These are phyloP conservation scores for Acanthisitta chloris DNA, from an alignment of 2,113 vertebrate genomes.

Conservation along the genomic window DNA sequence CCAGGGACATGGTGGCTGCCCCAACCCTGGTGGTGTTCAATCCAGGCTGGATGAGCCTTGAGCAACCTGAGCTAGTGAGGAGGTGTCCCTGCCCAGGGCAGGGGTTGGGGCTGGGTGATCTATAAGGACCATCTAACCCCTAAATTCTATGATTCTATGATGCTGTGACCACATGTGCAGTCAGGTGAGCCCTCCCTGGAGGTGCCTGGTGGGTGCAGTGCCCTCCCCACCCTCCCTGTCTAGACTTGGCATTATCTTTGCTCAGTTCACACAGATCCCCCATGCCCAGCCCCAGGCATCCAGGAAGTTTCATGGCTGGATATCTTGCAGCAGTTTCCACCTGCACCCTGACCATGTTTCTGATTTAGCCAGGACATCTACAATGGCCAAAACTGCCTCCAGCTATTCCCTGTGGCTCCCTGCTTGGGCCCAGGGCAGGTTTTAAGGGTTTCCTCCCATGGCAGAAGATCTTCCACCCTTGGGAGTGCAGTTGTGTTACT, in stretches of 20 bases:
- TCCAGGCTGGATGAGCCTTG: too few species aligned
- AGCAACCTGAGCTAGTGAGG: too few species aligned
- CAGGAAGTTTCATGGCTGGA: rapidly evolving
- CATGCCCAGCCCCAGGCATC: rapidly evolving
- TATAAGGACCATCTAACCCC: too few species aligned
- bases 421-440: not conserved
- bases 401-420: rapidly evolving
- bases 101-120: too few species aligned
- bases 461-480: not conserved
- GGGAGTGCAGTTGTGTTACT: not conserved
- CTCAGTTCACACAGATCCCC: too few species aligned
- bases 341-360: too few species aligned
- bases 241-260: rapidly evolving
- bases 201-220: rapidly evolving
- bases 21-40: too few species aligned
- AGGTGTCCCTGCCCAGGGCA: too few species aligned
- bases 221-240: not conserved
- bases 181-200: not conserved
- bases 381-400: not conserved
- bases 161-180: not conserved
- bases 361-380: not conserved
- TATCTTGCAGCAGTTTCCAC: not conserved
- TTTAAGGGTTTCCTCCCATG: not conserved
- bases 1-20: too few species aligned
- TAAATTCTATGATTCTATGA: too few species aligned